phyloP scores from a whole-genome alignment of 2,888 invertebrate genomes.

The Teleogryllus oceanicus region DNA sequence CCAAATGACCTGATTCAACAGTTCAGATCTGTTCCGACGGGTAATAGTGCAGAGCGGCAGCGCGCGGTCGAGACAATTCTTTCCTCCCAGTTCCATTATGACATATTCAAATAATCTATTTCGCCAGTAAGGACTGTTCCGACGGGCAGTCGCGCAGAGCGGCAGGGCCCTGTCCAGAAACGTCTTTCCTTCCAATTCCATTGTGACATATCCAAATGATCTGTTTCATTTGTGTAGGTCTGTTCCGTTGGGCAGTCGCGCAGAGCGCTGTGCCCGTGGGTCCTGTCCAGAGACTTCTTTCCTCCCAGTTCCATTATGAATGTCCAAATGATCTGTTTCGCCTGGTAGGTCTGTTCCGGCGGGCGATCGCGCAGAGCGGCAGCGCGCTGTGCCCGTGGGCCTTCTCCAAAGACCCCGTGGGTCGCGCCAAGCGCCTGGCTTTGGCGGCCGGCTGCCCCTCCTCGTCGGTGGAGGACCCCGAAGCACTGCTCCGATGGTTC shows the following conservation, averaged over 20 bases:
- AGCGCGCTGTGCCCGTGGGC: conserved; percentile 8
- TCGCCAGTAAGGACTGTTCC: no score
- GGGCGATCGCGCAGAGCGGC: not conserved
- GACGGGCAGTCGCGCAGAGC: no score
- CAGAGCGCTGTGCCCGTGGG: not conserved
- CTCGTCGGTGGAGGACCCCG: not conserved
- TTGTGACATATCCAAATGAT: no score
- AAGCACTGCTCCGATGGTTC: not conserved
- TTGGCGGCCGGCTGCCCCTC: not conserved
- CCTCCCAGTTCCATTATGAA: no score
- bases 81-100: no score
- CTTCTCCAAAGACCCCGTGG: not conserved
- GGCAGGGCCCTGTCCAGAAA: no score
- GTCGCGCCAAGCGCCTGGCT: not conserved
- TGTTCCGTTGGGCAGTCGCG: not conserved
- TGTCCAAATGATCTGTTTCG: no score
- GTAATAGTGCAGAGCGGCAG: not conserved
- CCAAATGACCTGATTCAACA: no score
- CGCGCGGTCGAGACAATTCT: not conserved
- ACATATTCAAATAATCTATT: no score
- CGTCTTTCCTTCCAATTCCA: no score
- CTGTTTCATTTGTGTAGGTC: not conserved
- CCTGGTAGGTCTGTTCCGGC: not conserved
- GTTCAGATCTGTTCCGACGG: not conserved
- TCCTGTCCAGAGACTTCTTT: no score